A percentile compares a stretch with the other conserved stretches of the same genome.
These are phyloP conservation scores for Morone saxatilis DNA, from an alignment of 2,113 vertebrate genomes.

Conservation along the genomic window DNA sequence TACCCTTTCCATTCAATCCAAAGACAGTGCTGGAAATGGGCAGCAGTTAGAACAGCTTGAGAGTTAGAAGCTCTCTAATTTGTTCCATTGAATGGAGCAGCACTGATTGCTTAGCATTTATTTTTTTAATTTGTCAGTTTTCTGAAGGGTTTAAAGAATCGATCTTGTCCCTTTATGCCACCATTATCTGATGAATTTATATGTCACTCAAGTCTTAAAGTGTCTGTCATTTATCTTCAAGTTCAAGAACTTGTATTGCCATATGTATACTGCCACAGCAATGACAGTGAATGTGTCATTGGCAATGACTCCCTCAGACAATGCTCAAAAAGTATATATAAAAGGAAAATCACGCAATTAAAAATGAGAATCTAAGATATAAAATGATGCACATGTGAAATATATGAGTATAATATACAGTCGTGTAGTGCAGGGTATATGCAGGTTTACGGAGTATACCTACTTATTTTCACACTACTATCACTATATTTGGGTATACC, in stretches of 20 bases:
- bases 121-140: not conserved
- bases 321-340: too few relatives aligned
- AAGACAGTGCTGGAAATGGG: not conserved
- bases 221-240: not conserved
- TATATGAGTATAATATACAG: too few relatives aligned
- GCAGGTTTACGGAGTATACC: too few relatives aligned
- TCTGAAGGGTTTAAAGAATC: not conserved
- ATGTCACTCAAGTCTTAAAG: not conserved
- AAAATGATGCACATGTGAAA: too few relatives aligned
- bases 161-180: not conserved
- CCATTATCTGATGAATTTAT: not conserved
- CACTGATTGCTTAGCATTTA: not conserved
- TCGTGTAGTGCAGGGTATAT: too few relatives aligned
- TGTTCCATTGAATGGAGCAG: not conserved
- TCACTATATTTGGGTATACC: too few relatives aligned
- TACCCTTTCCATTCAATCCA: not conserved
- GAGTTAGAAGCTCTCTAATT: not conserved
- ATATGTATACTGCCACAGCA: not conserved
- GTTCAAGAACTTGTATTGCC: not conserved
- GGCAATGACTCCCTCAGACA: too few relatives aligned
- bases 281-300: not conserved
- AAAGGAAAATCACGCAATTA: too few relatives aligned
- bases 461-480: too few relatives aligned
- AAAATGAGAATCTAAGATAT: too few relatives aligned
- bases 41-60: not conserved